Evolutionary conservation across 2,888 invertebrate species (phyloP).

Genomic region (Metopia argyrocephala): DNA sequence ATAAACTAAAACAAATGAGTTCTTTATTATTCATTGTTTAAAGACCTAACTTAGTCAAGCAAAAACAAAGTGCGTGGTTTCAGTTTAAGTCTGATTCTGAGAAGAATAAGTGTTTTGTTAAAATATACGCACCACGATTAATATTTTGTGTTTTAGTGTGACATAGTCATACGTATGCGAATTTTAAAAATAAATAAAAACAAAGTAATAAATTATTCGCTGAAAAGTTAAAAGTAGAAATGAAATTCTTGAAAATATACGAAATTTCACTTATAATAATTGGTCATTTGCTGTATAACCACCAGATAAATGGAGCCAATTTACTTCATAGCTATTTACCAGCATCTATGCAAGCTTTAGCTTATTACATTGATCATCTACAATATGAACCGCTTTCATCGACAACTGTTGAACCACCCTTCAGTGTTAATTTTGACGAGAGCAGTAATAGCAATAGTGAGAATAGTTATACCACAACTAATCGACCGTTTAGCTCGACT

Average conservation of each 20-base stretch:
- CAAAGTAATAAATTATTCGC: neutral
- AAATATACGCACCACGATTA: slow-evolving; percentile 15
- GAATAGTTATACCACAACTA: slow-evolving; percentile 34
- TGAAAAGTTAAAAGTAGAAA: slow-evolving; percentile 17
- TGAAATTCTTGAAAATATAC: slow-evolving; percentile 24
- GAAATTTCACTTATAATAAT: neutral
- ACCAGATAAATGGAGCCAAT: slow-evolving; percentile 66
- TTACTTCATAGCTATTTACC: slow-evolving; percentile 76
- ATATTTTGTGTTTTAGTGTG: slow-evolving; percentile 19
- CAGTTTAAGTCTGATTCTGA: slow-evolving; percentile 48
- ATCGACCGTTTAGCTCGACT: slow-evolving; percentile 45
- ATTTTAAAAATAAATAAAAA: slow-evolving; percentile 13
- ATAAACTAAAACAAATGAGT: slow-evolving; percentile 31
- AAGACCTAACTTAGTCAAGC: slow-evolving; percentile 36
- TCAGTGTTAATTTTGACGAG: slow-evolving; percentile 68
- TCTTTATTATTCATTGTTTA: slow-evolving; percentile 19
- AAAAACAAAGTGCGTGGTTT: slow-evolving; percentile 46
- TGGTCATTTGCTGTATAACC: neutral
- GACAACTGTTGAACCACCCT: slow-evolving; percentile 78
- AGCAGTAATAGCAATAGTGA: neutral
- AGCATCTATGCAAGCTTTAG: slow-evolving; percentile 78
- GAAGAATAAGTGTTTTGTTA: slow-evolving; percentile 42
- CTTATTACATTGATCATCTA: slow-evolving; percentile 77
- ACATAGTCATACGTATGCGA: slow-evolving; percentile 32
- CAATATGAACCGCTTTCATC: slow-evolving; percentile 76